A percentile compares a stretch with the other conserved stretches of the same genome.
phyloP scores from a whole-genome alignment of 2,888 invertebrate genomes.

The Nephrotoma flavescens region DNA sequence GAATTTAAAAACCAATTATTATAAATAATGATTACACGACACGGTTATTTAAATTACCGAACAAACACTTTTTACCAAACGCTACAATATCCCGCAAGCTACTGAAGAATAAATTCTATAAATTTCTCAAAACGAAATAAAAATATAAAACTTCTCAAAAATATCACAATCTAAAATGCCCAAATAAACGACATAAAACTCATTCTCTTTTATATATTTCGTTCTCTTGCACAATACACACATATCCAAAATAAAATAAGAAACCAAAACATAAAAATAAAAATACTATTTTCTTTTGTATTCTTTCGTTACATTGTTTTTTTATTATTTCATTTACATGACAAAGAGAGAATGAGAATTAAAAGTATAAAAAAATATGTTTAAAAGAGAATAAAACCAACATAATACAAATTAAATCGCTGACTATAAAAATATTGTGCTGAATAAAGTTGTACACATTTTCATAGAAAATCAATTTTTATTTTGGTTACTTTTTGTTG shows the following conservation, averaged over 20 bases:
- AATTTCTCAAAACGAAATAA: background rate
- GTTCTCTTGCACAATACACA: background rate
- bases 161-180: background rate
- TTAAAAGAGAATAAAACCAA: background rate
- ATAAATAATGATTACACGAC: background rate
- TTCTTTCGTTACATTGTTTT: background rate
- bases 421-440: background rate
- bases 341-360: background rate
- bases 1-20: background rate
- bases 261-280: background rate
- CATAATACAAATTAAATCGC: background rate
- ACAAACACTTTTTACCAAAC: background rate
- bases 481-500: background rate
- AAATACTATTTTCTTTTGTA: background rate
- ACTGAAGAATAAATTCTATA: background rate
- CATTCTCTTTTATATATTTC: background rate
- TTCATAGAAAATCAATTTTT: background rate
- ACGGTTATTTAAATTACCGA: background rate
- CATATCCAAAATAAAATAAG: background rate
- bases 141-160: background rate
- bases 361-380: background rate
- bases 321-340: background rate
- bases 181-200: background rate
- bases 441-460: background rate
- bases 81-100: background rate